Evolutionary conservation across 2,797 vertebrate species (phyloP), one percentile per base, ranked within the genome.

Genomic region (Gastrophryne carolinensis): DNA sequence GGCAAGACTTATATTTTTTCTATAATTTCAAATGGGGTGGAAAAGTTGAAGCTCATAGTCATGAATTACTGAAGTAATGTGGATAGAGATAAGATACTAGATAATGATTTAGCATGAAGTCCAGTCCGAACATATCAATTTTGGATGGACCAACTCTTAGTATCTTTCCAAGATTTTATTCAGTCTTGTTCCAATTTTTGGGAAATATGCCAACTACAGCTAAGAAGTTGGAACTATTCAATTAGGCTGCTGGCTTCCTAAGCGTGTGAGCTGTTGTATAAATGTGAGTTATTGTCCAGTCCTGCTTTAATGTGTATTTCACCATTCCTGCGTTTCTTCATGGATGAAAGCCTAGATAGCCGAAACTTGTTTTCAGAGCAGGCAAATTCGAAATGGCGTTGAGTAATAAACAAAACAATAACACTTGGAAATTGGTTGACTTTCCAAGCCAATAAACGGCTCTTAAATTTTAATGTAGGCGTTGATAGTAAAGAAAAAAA

Each of bases 371-470:
- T 65, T 56, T 47, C 27, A 52, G 49, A 71, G 37, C 32, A 26
- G 58, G 71, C 71, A 73, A 35, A 41, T 26, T 54, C 29, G 32
- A 49, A 73, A 41, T 53, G 10, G 49, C n/a, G 32, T 64, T 47
- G 60, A 44, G 50, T 64, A 64, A 56, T 23, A 37, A 44, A 60
- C 54, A 32, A 56, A 54, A 64, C 60, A 27, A 56, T 73, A 62
- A 72, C 47, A 63, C 32, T 9, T n/a, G n/a, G n/a, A 73, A 62
- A 62, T 37, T 24, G 39, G 49, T 30, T 39, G n/a, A 56, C 58
- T 64, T 54, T 73, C 71, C 60, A 63, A n/a, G 60, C 71, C 32
- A 64, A 73, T 64, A 64, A 73, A 73, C 47, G 54, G 52, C 17
- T 30, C 52, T 56, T 54, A 65, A 68, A 68, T 68, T 49, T 65